Percentiles rank a stretch among this genome's conserved stretches.
Conservation (phyloP, 2,888 invertebrate genomes). For the Plagodis pulveraria region DNA sequence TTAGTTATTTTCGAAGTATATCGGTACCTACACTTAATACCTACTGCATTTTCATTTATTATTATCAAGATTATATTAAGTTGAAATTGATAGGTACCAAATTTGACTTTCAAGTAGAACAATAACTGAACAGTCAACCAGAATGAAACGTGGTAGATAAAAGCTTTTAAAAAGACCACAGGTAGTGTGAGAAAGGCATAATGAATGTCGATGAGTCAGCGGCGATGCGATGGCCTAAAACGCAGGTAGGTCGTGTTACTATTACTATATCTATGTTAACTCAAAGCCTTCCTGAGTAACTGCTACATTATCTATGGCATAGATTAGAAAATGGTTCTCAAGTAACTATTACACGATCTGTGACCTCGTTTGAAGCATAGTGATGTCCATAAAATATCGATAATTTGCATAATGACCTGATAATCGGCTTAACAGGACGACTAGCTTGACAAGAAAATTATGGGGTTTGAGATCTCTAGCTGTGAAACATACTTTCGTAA, state of each 20-base stretch:
- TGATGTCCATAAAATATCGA: slow-evolving; percentile 14
- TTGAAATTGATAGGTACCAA: no score
- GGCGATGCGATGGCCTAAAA: not conserved
- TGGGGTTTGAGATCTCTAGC: not conserved
- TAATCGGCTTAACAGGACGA: slow-evolving; percentile 10
- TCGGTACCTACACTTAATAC: no score
- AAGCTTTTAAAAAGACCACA: slow-evolving; percentile 11
- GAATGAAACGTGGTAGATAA: slow-evolving; percentile 7
- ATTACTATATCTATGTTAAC: not conserved
- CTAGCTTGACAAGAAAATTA: slow-evolving; percentile 12
- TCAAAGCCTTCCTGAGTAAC: not conserved
- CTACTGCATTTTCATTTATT: no score
- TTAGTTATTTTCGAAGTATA: no score
- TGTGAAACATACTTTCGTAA: no score
- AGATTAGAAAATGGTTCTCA: not conserved
- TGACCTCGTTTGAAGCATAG: slow-evolving; percentile 9
- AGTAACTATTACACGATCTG: slow-evolving; percentile 9
- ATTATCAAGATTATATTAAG: no score
- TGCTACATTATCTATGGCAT: slow-evolving; percentile 3
- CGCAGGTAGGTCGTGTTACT: not conserved
- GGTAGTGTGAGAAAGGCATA: slow-evolving; percentile 16
- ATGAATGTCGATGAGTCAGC: slow-evolving; percentile 27
- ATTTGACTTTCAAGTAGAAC: no score
- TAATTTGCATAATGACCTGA: slow-evolving; percentile 12
- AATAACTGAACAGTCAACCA: not conserved